A percentile compares a stretch with the other conserved stretches of the same genome.
Conservation (phyloP, 2,113 vertebrate species). For the Tapirus terrestris region DNA sequence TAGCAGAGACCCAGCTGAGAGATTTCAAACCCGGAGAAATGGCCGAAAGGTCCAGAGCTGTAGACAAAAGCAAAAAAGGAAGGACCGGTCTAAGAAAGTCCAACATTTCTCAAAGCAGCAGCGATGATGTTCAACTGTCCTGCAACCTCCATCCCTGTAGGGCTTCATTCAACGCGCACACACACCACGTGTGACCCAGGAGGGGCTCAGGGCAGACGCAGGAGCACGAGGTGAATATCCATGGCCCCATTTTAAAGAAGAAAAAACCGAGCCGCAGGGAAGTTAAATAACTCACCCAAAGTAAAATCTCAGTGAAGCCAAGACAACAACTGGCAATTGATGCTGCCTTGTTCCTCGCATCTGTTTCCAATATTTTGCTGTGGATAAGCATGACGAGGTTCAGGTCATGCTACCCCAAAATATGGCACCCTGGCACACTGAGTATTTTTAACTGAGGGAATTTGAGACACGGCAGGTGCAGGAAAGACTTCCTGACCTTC, state of each 20-base stretch:
- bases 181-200: rapidly evolving
- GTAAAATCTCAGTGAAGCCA: neutral
- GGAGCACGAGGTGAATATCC: neutral
- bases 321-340: neutral
- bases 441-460: neutral
- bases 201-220: neutral
- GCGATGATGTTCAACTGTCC: neutral
- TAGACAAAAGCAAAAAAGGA: neutral
- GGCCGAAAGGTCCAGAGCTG: neutral
- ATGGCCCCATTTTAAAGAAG: neutral
- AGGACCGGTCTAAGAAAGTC: neutral
- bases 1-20: neutral
- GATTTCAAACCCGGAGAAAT: neutral
- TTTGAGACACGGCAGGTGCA: neutral
- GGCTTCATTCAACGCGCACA: rapidly evolving
- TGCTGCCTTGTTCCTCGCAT: neutral
- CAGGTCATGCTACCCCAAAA: neutral
- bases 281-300: neutral
- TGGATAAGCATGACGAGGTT: neutral
- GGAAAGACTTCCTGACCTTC: neutral
- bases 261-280: neutral
- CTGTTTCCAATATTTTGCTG: neutral
- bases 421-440: neutral
- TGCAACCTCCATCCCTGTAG: too few relatives aligned
- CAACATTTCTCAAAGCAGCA: neutral